Base-by-base conservation (phyloP, 1,140 invertebrate species). In the Thaumetopoea pityocampa region DNA sequence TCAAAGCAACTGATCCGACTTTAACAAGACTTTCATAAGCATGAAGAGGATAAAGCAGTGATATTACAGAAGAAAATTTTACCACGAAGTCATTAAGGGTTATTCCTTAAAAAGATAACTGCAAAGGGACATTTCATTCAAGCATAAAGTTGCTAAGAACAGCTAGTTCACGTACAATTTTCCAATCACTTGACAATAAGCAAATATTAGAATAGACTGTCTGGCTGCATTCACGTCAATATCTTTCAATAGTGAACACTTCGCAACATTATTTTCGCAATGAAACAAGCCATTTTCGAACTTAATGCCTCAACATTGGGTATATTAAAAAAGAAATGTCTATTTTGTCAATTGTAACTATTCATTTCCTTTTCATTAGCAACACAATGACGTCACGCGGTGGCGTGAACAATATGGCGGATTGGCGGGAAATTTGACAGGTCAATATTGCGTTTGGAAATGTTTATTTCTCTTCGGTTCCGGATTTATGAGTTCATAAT, bases 301-400 rank as follows among this genome's bases (percentile, higher is more conserved):
- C 2, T n/a, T 1, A 8, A 26, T 3, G 6, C 1, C 2, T 4
- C n/a, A n/a, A n/a, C n/a, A 46, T 51, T 52, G 57, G 20, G 41
- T 23, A 22, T 24, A 45, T 27, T 1, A 33, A 12, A n/a, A 23
- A 12, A 26, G 36, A 12, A 54, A 19, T 15, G 5, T 34, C 40
- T 17, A 37, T 30, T 33, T 51, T 58, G 44, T 44, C 51, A 32
- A 46, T 30, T 64, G 60, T 62, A 69, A 78, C 71, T 78, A 80
- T 77, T 77, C 69, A 77, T 80, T 80, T 78, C 76, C 73, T 73
- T 73, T 64, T 66, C 60, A 77, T 77, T 73, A 69, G 57, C 27
- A 27, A 33, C 50, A 80, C 72, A 80, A 76, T 80, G 59, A 68
- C 70, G 61, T 67, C 68, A 74, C 54, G 64, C 53, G 42, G 70